These are phyloP conservation scores for Aricia artaxerxes DNA, from an alignment of 2,888 invertebrate species.

Conservation along the genomic window DNA sequence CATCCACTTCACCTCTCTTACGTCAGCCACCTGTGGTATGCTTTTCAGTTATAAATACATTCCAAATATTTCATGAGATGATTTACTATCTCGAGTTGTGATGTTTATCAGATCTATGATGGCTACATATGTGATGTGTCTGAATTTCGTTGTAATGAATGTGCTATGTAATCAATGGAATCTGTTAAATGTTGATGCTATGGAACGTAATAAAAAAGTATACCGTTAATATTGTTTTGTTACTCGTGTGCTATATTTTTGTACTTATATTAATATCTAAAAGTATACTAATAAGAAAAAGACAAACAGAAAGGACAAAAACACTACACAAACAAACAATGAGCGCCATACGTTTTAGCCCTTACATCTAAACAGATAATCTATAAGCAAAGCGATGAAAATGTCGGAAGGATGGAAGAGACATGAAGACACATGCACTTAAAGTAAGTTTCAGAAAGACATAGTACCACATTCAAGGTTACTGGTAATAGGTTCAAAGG, in stretches of 20 bases:
- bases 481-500: constrained; percentile 68
- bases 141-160: not conserved
- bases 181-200: not conserved
- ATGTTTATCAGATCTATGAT: not conserved
- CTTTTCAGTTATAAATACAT: constrained; percentile 49
- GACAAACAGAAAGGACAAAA: not conserved
- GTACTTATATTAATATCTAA: not conserved
- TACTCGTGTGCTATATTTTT: not conserved
- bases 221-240: not conserved
- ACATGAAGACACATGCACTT: constrained; percentile 39
- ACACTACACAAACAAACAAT: constrained; percentile 17
- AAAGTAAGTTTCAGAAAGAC: constrained; percentile 46
- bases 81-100: constrained; percentile 31
- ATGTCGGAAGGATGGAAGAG: constrained; percentile 47
- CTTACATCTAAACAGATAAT: constrained; percentile 40
- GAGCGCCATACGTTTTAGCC: constrained; percentile 10
- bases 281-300: not conserved
- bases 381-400: constrained; percentile 65
- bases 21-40: constrained; percentile 86
- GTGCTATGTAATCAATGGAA: not conserved
- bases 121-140: constrained; percentile 5
- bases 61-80: constrained; percentile 26
- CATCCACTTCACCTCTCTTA: constrained; percentile 97
- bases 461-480: constrained; percentile 77
- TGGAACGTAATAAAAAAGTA: not conserved